These are phyloP conservation scores for Mythimna ferrago DNA, from an alignment of 2,888 invertebrate genomes.

Conservation along the genomic window DNA sequence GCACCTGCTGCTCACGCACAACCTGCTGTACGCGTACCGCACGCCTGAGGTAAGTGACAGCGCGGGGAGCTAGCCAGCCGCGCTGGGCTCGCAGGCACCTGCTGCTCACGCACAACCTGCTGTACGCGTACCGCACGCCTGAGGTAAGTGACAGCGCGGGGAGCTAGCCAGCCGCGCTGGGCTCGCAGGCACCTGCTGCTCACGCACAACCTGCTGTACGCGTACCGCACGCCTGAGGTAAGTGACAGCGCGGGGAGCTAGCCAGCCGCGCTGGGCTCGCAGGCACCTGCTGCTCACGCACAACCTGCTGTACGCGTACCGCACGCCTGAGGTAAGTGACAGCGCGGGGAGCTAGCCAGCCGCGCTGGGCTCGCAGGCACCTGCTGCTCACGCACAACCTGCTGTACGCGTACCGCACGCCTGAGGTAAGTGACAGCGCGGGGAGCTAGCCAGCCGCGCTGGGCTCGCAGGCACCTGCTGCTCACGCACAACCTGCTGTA, in stretches of 20 bases:
- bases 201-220: slow-evolving; percentile 41
- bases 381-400: slow-evolving; percentile 81
- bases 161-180: not conserved
- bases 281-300: slow-evolving; percentile 60
- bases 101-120: slow-evolving; percentile 43
- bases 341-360: not conserved
- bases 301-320: slow-evolving; percentile 41
- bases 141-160: slow-evolving; percentile 16
- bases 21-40: slow-evolving; percentile 40
- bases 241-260: not conserved
- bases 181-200: slow-evolving; percentile 58
- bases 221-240: slow-evolving; percentile 33
- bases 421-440: slow-evolving; percentile 60
- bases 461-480: slow-evolving; percentile 80
- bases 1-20: slow-evolving; percentile 37
- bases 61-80: not conserved
- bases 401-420: slow-evolving; percentile 80
- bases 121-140: slow-evolving; percentile 33
- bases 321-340: slow-evolving; percentile 28
- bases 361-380: slow-evolving; percentile 56
- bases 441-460: slow-evolving; percentile 65
- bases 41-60: slow-evolving; percentile 25
- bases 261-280: not conserved
- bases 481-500: slow-evolving; percentile 81
- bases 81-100: slow-evolving; percentile 56